Conservation (phyloP, 2,797 vertebrate species). For the Okamejei kenojei region DNA sequence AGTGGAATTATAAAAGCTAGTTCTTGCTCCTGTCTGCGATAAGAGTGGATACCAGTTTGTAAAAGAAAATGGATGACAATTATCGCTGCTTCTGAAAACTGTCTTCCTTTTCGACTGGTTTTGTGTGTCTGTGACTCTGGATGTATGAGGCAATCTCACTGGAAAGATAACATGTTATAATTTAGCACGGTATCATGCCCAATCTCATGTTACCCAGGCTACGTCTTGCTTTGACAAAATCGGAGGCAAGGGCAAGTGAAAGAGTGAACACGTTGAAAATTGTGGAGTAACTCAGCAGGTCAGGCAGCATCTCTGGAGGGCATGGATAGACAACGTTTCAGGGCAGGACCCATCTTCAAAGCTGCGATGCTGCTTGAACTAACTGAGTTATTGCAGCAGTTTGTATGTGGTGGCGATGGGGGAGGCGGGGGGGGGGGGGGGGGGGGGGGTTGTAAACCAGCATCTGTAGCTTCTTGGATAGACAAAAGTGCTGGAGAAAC, state of each 20-base stretch:
- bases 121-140: neutral
- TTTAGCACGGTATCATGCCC: neutral
- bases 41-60: neutral
- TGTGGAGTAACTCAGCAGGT: neutral
- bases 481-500: too few species aligned
- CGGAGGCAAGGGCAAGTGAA: neutral
- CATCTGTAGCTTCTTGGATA: too few species aligned
- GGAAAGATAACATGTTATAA: neutral
- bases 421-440: too few species aligned
- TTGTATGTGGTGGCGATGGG: too few species aligned
- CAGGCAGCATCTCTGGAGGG: too few species aligned
- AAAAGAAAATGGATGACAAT: neutral
- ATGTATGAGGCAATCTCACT: neutral
- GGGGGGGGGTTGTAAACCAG: too few species aligned
- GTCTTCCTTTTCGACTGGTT: neutral
- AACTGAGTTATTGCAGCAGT: too few species aligned
- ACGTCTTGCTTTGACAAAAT: neutral
- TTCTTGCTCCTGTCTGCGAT: neutral
- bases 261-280: neutral
- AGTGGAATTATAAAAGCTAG: neutral
- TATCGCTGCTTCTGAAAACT: neutral
- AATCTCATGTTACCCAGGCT: neutral
- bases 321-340: too few species aligned
- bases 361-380: too few species aligned
- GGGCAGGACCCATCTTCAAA: too few species aligned